phyloP scores from a whole-genome alignment of 2,888 invertebrate genomes.

The Melikaiella ostensackeni region DNA sequence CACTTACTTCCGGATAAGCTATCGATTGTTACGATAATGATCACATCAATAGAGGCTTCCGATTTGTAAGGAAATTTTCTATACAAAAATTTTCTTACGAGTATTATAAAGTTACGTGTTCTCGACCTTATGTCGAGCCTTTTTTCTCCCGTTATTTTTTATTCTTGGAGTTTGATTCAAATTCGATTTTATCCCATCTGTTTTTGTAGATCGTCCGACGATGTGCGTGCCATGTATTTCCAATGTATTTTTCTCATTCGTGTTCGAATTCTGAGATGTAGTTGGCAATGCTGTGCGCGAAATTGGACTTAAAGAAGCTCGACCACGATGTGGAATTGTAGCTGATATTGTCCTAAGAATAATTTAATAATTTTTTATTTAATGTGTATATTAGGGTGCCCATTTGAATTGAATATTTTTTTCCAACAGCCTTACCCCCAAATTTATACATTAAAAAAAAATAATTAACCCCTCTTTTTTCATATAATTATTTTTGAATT shows the following conservation, averaged over 20 bases:
- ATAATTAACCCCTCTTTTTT: too few species aligned
- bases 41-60: background rate
- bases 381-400: background rate
- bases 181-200: conserved; percentile 52
- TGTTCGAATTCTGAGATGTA: conserved; percentile 56
- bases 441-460: too few species aligned
- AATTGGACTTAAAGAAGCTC: conserved; percentile 69
- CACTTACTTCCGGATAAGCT: conserved; percentile 12
- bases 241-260: conserved; percentile 53
- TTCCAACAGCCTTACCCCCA: too few species aligned
- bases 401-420: too few species aligned
- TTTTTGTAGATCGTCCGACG: conserved; percentile 54
- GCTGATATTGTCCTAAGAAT: conserved; percentile 56
- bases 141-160: conserved; percentile 53
- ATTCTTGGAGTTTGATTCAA: conserved; percentile 59
- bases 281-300: conserved; percentile 57
- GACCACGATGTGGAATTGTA: conserved; percentile 56
- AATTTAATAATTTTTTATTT: conserved; percentile 1
- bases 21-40: conserved; percentile 15
- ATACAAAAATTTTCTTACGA: background rate
- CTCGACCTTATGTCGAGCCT: conserved; percentile 47
- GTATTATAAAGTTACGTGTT: conserved; percentile 31
- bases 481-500: too few species aligned
- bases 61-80: background rate
- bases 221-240: conserved; percentile 69